A percentile compares a stretch with the other conserved stretches of the same genome.
These are phyloP conservation scores for Hydrotaea cyrtoneurina DNA, from an alignment of 2,888 invertebrate species.

Conservation along the genomic window DNA sequence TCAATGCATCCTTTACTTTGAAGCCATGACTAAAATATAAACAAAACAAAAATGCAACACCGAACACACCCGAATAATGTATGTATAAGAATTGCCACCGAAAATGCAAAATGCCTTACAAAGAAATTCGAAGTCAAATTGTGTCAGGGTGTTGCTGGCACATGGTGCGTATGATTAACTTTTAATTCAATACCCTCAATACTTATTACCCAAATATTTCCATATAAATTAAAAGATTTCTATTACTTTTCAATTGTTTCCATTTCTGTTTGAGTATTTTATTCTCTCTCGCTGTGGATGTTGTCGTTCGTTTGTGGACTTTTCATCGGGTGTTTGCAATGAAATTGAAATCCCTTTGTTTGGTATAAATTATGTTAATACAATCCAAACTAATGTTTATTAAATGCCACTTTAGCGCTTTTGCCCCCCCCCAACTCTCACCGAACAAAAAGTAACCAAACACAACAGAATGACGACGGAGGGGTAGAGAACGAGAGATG, in stretches of 20 bases:
- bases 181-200: conserved; percentile 47
- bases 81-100: neutral
- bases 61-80: too few species aligned
- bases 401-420: conserved; percentile 37
- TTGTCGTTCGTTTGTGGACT: neutral
- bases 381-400: conserved; percentile 43
- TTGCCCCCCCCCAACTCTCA: neutral
- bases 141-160: conserved; percentile 9
- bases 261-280: neutral
- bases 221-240: conserved; percentile 56
- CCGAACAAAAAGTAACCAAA: neutral
- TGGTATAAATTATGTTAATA: conserved; percentile 53
- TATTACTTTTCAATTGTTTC: conserved; percentile 20
- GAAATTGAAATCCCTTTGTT: conserved; percentile 49
- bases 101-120: neutral
- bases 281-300: neutral
- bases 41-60: too few species aligned
- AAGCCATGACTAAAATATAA: too few species aligned
- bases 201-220: conserved; percentile 11
- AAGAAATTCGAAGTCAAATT: too few species aligned
- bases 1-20: too few species aligned
- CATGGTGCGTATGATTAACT: conserved; percentile 60
- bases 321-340: neutral
- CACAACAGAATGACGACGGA: too few species aligned
- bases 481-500: too few species aligned